A percentile compares a stretch with the other conserved stretches of the same genome.
These are phyloP conservation scores for Pseudomugil gertrudae DNA, from an alignment of 2,797 vertebrate species.

Conservation along the genomic window DNA sequence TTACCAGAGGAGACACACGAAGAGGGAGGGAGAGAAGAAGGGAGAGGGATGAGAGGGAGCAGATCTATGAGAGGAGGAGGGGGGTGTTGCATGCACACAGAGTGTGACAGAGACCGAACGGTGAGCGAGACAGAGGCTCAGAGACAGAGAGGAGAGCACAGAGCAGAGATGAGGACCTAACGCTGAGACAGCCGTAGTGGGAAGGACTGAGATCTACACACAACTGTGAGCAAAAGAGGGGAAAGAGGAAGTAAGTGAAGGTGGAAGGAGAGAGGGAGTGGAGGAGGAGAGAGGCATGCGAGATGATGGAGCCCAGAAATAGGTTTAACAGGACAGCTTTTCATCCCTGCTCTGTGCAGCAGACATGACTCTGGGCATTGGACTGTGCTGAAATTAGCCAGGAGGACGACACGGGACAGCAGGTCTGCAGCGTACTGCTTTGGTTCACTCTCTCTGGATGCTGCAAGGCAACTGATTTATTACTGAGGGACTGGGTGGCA, in stretches of 20 bases:
- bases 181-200: constrained; percentile 57
- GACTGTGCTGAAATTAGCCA: constrained; percentile 76
- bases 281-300: constrained; percentile 36
- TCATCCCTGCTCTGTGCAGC: constrained; percentile 66
- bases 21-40: constrained; percentile 38
- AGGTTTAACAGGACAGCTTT: constrained; percentile 67
- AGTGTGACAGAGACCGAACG: constrained; percentile 77
- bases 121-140: constrained; percentile 61
- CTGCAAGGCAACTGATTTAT: constrained; percentile 80
- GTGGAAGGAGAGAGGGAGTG: constrained; percentile 61
- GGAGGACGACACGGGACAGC: constrained; percentile 73
- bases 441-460: constrained; percentile 69
- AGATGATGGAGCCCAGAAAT: constrained; percentile 75
- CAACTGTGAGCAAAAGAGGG: constrained; percentile 52
- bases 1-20: constrained; percentile 63
- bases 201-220: constrained; percentile 58
- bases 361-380: constrained; percentile 74
- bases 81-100: constrained; percentile 72
- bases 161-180: constrained; percentile 59
- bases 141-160: constrained; percentile 61
- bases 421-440: constrained; percentile 67
- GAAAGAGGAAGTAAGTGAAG: constrained; percentile 63
- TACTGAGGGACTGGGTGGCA: constrained; percentile 71
- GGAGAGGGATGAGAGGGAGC: constrained; percentile 63
- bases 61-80: constrained; percentile 65